These are phyloP conservation scores for Melanotaenia parkinsoni DNA, from an alignment of 2,797 vertebrate species.

Conservation along the genomic window DNA sequence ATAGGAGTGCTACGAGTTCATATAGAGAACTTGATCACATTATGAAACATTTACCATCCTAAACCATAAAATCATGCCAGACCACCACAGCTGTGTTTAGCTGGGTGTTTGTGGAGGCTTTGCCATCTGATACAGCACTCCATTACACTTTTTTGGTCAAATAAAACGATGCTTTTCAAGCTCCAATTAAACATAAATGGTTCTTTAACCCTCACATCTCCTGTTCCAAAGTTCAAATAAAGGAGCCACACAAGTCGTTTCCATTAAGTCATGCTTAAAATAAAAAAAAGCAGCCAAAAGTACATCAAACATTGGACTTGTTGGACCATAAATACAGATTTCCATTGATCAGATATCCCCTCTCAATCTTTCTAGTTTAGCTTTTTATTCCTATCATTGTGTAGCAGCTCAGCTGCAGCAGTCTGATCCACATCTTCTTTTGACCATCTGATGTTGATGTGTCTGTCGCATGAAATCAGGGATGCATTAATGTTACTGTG, in stretches of 20 bases:
- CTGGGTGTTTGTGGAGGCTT: background rate
- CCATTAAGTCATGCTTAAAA: background rate
- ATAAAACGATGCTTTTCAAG: background rate
- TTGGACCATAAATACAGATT: background rate
- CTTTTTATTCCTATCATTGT: background rate
- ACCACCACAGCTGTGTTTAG: background rate
- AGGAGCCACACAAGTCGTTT: background rate
- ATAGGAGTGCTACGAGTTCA: conserved; percentile 61
- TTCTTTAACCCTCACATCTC: background rate
- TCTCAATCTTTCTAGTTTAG: background rate
- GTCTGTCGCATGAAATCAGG: background rate
- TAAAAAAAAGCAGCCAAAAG: background rate
- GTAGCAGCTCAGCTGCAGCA: background rate
- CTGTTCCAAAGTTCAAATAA: background rate
- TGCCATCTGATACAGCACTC: background rate
- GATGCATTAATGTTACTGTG: background rate
- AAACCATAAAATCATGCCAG: background rate
- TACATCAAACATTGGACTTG: background rate
- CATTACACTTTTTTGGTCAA: background rate
- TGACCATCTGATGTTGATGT: background rate
- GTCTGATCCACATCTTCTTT: background rate
- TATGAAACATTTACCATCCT: conserved; percentile 65
- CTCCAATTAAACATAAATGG: background rate
- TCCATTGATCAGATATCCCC: background rate
- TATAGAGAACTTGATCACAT: conserved; percentile 62